Evolutionary conservation across 2,888 invertebrate species (phyloP).

Genomic region (Dolomedes plantarius): DNA sequence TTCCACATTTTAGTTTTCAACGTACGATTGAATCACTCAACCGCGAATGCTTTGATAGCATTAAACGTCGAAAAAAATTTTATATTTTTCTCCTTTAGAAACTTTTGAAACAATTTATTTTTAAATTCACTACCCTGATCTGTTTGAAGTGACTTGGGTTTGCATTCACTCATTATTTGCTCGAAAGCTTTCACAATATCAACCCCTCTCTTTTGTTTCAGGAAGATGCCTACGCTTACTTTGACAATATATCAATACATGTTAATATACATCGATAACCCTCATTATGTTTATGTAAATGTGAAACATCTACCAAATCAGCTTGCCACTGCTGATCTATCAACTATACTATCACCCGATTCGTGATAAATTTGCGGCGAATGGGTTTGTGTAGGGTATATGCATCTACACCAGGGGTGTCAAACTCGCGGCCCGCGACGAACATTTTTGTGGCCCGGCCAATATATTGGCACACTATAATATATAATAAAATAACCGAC

Average conservation of each 20-base stretch:
- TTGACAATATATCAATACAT: constrained; percentile 74
- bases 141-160: constrained; percentile 71
- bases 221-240: constrained; percentile 73
- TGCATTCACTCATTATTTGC: too few relatives aligned
- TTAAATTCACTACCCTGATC: constrained; percentile 74
- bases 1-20: constrained; percentile 73
- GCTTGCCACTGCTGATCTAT: constrained; percentile 74
- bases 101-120: constrained; percentile 62
- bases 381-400: constrained; percentile 64
- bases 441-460: too few relatives aligned
- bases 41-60: constrained; percentile 74
- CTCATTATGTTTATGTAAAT: constrained; percentile 63
- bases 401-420: too few relatives aligned
- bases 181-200: constrained; percentile 72
- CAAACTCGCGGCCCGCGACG: too few relatives aligned
- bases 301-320: constrained; percentile 73
- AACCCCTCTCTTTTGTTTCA: constrained; percentile 74
- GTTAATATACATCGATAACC: constrained; percentile 73
- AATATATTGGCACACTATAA: too few relatives aligned
- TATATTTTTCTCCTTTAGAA: constrained; percentile 69
- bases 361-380: constrained; percentile 52
- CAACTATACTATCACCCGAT: constrained; percentile 63
- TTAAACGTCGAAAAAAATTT: constrained; percentile 74
- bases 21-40: constrained; percentile 75
- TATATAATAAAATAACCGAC: too few relatives aligned